A percentile compares a stretch with the other conserved stretches of the same genome.
Conservation (phyloP, 2,113 vertebrate species). For the Osmerus eperlanus region DNA sequence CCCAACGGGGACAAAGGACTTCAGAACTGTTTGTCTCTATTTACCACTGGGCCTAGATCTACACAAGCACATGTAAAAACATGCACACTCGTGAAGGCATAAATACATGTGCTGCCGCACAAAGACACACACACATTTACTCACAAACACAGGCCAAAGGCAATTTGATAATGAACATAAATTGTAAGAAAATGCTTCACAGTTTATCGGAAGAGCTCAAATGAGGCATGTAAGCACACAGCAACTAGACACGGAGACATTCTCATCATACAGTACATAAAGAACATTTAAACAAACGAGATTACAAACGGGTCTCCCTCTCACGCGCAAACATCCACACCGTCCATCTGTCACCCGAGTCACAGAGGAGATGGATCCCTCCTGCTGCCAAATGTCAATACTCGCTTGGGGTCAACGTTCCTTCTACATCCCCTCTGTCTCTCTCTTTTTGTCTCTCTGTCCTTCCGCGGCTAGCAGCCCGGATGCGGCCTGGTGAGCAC, state of each 20-base stretch:
- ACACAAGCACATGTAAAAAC: slow-evolving; percentile 22
- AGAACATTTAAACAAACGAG: too few species aligned
- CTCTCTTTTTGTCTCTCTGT: slow-evolving; percentile 5
- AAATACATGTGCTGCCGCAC: neutral
- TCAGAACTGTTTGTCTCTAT: slow-evolving; percentile 19
- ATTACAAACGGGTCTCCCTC: neutral
- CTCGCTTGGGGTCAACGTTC: slow-evolving; percentile 17
- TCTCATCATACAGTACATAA: too few species aligned
- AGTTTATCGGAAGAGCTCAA: neutral
- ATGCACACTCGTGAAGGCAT: slow-evolving; percentile 2
- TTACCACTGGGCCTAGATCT: slow-evolving; percentile 6
- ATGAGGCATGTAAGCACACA: too few species aligned
- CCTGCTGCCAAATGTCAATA: slow-evolving; percentile 27
- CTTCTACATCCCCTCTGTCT: slow-evolving; percentile 1
- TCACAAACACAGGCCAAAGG: slow-evolving; percentile 20
- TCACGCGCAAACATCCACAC: slow-evolving; percentile 22
- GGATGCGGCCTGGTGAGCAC: neutral
- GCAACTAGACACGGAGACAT: too few species aligned
- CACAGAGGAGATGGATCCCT: slow-evolving; percentile 9
- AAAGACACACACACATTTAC: slow-evolving; percentile 8
- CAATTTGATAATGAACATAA: slow-evolving; percentile 42
- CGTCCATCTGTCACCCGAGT: slow-evolving; percentile 3
- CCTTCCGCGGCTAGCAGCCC: neutral
- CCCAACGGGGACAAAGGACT: slow-evolving; percentile 14
- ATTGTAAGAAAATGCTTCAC: slow-evolving; percentile 16